Conservation (phyloP, 2,888 invertebrate species). For the Drosophila koepferae region DNA sequence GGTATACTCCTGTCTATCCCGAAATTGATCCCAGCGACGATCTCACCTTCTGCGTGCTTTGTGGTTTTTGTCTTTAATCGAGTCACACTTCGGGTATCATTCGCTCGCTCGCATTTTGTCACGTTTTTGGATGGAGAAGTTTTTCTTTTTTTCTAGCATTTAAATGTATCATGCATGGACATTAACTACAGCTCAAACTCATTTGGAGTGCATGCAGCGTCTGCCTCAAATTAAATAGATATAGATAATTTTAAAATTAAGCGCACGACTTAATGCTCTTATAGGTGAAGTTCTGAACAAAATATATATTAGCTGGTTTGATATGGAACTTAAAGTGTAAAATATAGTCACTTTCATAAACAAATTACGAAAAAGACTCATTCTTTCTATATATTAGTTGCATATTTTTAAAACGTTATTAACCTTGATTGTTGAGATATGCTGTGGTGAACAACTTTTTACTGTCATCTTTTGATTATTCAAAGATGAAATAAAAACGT, state of each 20-base stretch:
- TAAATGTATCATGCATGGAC: conserved; percentile 73
- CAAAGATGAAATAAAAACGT: too few species aligned
- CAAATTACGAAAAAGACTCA: neutral
- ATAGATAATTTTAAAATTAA: neutral
- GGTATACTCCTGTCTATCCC: conserved; percentile 3
- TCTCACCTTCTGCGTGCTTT: conserved; percentile 52
- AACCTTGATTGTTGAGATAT: too few species aligned
- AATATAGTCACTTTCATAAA: too few species aligned
- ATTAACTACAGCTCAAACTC: conserved; percentile 46
- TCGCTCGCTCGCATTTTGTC: conserved; percentile 68
- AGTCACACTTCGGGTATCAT: conserved; percentile 59
- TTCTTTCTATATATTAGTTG: too few species aligned
- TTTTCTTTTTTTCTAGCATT: conserved; percentile 64
- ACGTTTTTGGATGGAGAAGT: conserved; percentile 59
- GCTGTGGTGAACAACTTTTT: too few species aligned
- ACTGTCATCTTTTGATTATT: too few species aligned
- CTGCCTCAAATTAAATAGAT: conserved; percentile 56
- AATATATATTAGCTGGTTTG: neutral
- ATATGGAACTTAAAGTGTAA: neutral
- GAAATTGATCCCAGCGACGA: conserved; percentile 38
- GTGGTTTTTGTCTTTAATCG: conserved; percentile 49
- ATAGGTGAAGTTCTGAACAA: neutral
- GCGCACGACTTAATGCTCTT: neutral
- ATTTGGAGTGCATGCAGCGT: conserved; percentile 66
- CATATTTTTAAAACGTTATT: too few species aligned